Conservation (phyloP, 2,888 invertebrate species). For the Zaprionus lineosus region DNA sequence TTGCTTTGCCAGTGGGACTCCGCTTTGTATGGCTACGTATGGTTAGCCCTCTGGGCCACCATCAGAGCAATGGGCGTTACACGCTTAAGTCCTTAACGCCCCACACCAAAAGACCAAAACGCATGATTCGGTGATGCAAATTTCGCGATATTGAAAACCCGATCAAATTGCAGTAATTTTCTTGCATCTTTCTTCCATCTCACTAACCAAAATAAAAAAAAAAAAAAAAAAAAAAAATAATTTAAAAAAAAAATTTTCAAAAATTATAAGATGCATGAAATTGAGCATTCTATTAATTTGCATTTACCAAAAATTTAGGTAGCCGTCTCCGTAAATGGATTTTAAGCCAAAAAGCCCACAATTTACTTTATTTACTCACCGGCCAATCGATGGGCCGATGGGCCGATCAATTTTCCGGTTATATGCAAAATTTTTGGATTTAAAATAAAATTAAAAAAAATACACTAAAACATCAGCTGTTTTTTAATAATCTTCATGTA, state of each 20-base stretch:
- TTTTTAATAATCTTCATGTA: no score
- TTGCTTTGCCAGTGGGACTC: background rate
- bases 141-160: slow-evolving; percentile 58
- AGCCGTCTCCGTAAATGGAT: slow-evolving; percentile 34
- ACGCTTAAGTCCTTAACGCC: slow-evolving; percentile 47
- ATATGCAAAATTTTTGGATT: no score
- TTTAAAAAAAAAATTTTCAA: background rate
- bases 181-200: background rate
- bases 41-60: slow-evolving; percentile 38
- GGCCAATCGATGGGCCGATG: no score
- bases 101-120: slow-evolving; percentile 24
- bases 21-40: slow-evolving; percentile 19
- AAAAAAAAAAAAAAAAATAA: slow-evolving; percentile 3
- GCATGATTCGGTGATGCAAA: slow-evolving; percentile 57
- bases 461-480: no score
- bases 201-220: no score
- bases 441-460: no score
- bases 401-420: no score
- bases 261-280: slow-evolving; percentile 29
- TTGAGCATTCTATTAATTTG: slow-evolving; percentile 43
- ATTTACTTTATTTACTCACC: slow-evolving; percentile 23
- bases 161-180: slow-evolving; percentile 68
- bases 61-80: slow-evolving; percentile 51
- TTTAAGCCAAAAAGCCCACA: background rate
- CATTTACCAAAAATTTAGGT: slow-evolving; percentile 38